Evolutionary conservation across 2,797 vertebrate species (phyloP).

Genomic region (Linurgus olivaceus): DNA sequence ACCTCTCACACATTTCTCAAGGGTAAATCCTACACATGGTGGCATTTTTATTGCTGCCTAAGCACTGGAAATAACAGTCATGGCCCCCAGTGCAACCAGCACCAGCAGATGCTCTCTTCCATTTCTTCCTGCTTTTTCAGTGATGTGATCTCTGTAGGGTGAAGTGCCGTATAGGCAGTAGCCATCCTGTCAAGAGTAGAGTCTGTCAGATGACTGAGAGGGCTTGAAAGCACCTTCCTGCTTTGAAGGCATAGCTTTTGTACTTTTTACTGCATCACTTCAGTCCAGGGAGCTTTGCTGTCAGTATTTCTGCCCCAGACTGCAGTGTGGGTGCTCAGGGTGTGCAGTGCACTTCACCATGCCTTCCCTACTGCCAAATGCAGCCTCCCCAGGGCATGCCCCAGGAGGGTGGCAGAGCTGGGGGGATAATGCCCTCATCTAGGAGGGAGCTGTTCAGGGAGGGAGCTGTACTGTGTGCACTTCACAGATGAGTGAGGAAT

Average conservation of each 20-base stretch:
- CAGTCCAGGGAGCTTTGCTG: not conserved
- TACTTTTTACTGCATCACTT: not conserved
- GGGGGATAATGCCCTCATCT: not conserved
- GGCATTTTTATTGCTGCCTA: not conserved
- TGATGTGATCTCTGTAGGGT: fast-evolving
- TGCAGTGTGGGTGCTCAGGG: not conserved
- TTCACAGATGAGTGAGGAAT: not conserved
- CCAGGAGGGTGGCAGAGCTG: fast-evolving
- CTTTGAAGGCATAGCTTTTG: not conserved
- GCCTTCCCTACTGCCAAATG: fast-evolving
- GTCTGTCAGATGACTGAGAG: not conserved
- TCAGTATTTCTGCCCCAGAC: not conserved
- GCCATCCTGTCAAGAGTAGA: not conserved
- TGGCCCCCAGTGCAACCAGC: not conserved
- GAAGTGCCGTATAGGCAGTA: not conserved
- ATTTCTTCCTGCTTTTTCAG: not conserved
- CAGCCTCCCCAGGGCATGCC: fast-evolving
- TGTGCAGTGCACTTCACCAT: fast-evolving
- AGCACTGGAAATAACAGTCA: not conserved
- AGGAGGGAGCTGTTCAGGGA: not conserved
- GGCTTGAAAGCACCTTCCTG: not conserved
- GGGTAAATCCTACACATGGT: not conserved
- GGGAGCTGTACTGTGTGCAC: not conserved
- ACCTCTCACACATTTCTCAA: not conserved
- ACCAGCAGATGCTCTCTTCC: not conserved